Percentiles rank a stretch among this genome's conserved stretches.
Evolutionary conservation across 2,888 invertebrate species (phyloP).

Genomic region (Geotrupes spiniger): DNA sequence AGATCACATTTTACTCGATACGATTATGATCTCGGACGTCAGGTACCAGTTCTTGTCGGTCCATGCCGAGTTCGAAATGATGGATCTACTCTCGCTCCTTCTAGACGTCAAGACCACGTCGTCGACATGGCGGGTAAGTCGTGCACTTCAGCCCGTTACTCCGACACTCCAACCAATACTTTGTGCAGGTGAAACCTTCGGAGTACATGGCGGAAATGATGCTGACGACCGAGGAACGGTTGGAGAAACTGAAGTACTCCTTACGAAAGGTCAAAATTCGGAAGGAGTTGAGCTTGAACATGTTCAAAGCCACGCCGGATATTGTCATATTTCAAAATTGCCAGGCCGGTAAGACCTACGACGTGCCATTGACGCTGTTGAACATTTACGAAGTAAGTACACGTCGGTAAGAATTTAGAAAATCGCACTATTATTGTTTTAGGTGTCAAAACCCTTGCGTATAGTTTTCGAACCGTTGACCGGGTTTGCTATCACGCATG

Average conservation of each 20-base stretch:
- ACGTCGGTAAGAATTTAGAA: not conserved
- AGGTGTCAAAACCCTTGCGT: conserved; percentile 56
- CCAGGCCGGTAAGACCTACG: conserved; percentile 52
- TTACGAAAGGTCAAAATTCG: conserved; percentile 26
- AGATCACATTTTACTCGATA: too few relatives aligned
- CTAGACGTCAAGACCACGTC: too few relatives aligned
- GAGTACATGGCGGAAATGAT: conserved; percentile 40
- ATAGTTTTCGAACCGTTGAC: conserved; percentile 53
- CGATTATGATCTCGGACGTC: too few relatives aligned
- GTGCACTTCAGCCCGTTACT: too few relatives aligned
- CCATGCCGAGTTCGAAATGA: too few relatives aligned
- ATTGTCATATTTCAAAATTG: conserved; percentile 63
- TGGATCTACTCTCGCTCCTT: too few relatives aligned
- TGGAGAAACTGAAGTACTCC: conserved; percentile 35
- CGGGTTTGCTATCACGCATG: conserved; percentile 54
- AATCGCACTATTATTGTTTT: conserved; percentile 25
- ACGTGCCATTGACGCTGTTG: conserved; percentile 54
- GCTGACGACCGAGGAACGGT: conserved; percentile 40
- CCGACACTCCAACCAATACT: too few relatives aligned
- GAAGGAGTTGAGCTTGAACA: conserved; percentile 11
- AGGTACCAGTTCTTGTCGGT: too few relatives aligned
- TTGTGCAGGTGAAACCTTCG: conserved; percentile 45
- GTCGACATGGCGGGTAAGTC: too few relatives aligned
- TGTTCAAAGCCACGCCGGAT: conserved; percentile 47
- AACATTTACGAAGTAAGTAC: conserved; percentile 57